Evolutionary conservation across 2,888 invertebrate genomes (phyloP).

Genomic region (Diaprepes abbreviatus): DNA sequence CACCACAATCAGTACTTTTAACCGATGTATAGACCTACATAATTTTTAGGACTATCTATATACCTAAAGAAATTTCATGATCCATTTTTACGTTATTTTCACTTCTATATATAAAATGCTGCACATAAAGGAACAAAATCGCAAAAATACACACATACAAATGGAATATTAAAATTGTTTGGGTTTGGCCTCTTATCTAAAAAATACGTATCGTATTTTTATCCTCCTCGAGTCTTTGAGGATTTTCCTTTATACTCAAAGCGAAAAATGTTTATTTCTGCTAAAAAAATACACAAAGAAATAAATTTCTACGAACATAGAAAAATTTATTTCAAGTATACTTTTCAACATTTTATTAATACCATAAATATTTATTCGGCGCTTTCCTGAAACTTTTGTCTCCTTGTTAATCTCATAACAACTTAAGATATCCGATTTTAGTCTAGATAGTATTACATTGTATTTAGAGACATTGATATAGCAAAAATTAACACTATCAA

Average conservation of each 20-base stretch:
- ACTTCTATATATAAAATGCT: neutral
- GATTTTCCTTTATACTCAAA: conserved; percentile 15
- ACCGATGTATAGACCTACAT: no score
- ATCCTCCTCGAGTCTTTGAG: conserved; percentile 15
- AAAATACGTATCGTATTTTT: conserved; percentile 1
- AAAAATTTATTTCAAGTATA: neutral
- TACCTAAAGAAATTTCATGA: no score
- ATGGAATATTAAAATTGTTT: conserved; percentile 9
- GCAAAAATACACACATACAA: conserved; percentile 2
- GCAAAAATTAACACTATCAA: no score
- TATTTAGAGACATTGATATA: no score
- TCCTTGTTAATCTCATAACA: no score
- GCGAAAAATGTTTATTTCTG: neutral
- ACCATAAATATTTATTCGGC: no score
- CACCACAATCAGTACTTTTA: no score
- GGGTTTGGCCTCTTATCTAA: conserved; percentile 3
- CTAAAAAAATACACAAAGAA: neutral
- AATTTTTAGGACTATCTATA: no score
- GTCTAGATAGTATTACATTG: no score
- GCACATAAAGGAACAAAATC: neutral
- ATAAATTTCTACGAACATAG: neutral
- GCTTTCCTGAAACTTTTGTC: no score
- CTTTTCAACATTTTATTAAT: neutral
- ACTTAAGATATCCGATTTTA: no score
- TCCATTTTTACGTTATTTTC: neutral